Evolutionary conservation across 2,888 invertebrate genomes (phyloP).

Genomic region (Alviniconcha strummeri): DNA sequence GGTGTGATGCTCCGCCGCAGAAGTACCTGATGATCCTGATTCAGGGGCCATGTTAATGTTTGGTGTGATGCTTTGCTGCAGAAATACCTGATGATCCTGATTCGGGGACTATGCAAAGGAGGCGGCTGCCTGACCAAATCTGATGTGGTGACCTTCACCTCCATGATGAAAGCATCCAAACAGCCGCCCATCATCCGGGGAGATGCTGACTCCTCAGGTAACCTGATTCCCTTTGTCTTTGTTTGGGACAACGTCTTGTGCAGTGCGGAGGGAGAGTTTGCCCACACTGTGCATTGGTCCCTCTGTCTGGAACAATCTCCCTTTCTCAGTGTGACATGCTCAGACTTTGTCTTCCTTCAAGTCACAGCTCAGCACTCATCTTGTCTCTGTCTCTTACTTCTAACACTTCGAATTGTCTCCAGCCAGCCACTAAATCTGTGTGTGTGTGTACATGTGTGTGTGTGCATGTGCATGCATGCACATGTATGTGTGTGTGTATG

Average conservation of each 20-base stretch:
- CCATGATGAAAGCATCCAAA: slow-evolving; percentile 85
- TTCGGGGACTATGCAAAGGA: slow-evolving; percentile 84
- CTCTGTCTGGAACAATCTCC: too few relatives aligned
- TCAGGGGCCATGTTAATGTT: slow-evolving; percentile 78
- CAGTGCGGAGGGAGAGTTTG: not conserved
- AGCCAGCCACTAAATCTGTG: too few relatives aligned
- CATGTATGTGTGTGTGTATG: too few relatives aligned
- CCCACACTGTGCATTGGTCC: not conserved
- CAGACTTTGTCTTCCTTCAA: too few relatives aligned
- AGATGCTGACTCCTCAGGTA: slow-evolving; percentile 49
- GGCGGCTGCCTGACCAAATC: slow-evolving; percentile 83
- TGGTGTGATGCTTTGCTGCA: slow-evolving; percentile 40
- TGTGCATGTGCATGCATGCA: too few relatives aligned
- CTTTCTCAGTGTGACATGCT: too few relatives aligned
- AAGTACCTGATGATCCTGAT: slow-evolving; percentile 82
- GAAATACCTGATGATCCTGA: slow-evolving; percentile 81
- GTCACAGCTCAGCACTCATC: too few relatives aligned
- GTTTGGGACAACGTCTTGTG: not conserved
- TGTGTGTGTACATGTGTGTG: too few relatives aligned
- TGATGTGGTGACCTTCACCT: slow-evolving; percentile 82
- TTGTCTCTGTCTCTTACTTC: too few relatives aligned
- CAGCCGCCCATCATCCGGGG: slow-evolving; percentile 75
- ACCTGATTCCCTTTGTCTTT: not conserved
- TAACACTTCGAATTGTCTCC: too few relatives aligned
- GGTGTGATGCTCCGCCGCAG: slow-evolving; percentile 46